Base-by-base conservation (phyloP, 2,797 vertebrate species). In the Vipera latastei region DNA sequence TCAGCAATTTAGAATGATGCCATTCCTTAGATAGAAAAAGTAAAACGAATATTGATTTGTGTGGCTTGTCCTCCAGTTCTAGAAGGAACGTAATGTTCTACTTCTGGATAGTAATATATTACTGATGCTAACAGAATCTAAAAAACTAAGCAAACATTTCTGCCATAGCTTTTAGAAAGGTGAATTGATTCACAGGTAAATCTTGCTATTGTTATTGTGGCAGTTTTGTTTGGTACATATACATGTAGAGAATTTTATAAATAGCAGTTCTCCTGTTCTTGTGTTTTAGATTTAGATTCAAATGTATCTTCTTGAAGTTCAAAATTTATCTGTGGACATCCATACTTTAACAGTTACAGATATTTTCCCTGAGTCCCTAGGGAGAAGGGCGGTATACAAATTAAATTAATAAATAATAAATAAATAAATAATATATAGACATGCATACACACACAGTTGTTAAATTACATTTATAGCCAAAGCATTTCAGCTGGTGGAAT, bases 31-130 rank as follows among this genome's bases (percentile, higher is more conserved):
- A 8, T 0, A 59, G 63, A 9, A 60, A 28, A 90, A 69, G 0
- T 44, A 8, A 16, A 8, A 16, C 20, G 89, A 91, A 92, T 92
- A 93, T 91, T 95, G 94, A 6, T 91, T 61, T 93, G 91, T 0
- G n/a, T 94, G 87, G 91, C 93, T 91, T 53, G 5, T 26, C 20
- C 85, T 85, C 83, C 14, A 22, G 18, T 56, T 7, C 86, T 44
- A 56, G 91, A 93, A 88, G n/a, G 44, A 91, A 94, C 73, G 90
- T 26, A 26, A 90, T 0, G 0, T 83, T 83, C 90, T 95, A 94
- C 92, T 92, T 93, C 89, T 92, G 55, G 8, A 93, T 94, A 92
- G 94, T 94, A 91, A 65, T 85, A 61, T 53, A 55, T 93, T 96
- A 26, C 73, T 92, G 90, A 89, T 94, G 73, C 63, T 94, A 92